phyloP scores from a whole-genome alignment of 2,113 vertebrate genomes.

The Centrocercus urophasianus region DNA sequence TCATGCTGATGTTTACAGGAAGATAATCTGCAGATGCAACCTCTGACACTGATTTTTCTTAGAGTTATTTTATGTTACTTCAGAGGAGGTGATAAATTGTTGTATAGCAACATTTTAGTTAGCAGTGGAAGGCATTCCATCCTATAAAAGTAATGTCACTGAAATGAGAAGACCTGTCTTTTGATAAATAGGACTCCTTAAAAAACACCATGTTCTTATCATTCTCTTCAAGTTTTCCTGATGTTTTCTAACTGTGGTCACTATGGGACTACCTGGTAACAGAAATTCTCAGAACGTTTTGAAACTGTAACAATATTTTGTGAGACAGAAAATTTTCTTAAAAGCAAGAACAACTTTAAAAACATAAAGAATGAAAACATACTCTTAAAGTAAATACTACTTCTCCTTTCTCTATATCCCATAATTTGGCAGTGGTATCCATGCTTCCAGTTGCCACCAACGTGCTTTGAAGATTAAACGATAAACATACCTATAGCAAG shows the following conservation, averaged over 20 bases:
- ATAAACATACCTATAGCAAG: conserved; percentile 87
- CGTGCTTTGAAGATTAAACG: conserved; percentile 94
- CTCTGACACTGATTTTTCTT: not conserved
- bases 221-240: not conserved
- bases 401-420: conserved; percentile 90
- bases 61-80: not conserved
- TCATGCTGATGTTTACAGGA: not conserved
- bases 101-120: not conserved
- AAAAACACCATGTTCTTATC: not conserved
- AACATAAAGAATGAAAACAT: conserved; percentile 27
- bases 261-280: not conserved
- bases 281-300: not conserved
- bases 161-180: not conserved
- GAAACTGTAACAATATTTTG: not conserved
- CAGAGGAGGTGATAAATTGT: not conserved
- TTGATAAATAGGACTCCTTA: not conserved
- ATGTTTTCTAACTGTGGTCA: not conserved
- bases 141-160: not conserved
- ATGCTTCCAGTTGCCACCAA: conserved; percentile 94
- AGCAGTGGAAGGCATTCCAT: not conserved
- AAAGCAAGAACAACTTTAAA: not conserved
- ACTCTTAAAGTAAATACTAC: conserved; percentile 86
- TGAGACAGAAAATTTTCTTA: not conserved
- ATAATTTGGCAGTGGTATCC: conserved; percentile 90
- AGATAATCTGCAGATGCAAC: not conserved